Percentiles rank a stretch among this genome's conserved stretches.
phyloP scores from a whole-genome alignment of 2,888 invertebrate species.

The Diarsia rubi region DNA sequence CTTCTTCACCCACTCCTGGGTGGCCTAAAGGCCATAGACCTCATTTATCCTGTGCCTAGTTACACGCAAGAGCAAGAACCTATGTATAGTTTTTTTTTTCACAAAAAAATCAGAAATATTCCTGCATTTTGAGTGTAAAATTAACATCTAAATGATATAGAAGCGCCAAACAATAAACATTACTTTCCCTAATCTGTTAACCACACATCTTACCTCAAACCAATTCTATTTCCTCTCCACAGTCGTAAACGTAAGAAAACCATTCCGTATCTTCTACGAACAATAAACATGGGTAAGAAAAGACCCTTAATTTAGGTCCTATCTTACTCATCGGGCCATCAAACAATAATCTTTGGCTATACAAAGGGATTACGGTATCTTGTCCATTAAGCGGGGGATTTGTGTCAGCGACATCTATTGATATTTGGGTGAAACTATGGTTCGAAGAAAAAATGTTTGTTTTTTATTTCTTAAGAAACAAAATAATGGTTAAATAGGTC shows the following conservation, averaged over 20 bases:
- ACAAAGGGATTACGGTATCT: slow-evolving; percentile 71
- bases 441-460: slow-evolving; percentile 22
- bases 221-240: neutral
- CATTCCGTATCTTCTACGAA: slow-evolving; percentile 30
- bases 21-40: too few relatives aligned
- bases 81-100: too few relatives aligned
- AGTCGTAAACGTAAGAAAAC: slow-evolving; percentile 14
- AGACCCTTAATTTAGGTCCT: slow-evolving; percentile 63
- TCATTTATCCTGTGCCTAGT: too few relatives aligned
- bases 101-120: neutral
- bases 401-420: slow-evolving; percentile 70
- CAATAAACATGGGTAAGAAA: slow-evolving; percentile 52
- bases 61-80: too few relatives aligned
- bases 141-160: neutral
- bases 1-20: too few relatives aligned
- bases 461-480: neutral
- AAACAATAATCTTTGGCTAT: slow-evolving; percentile 71
- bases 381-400: slow-evolving; percentile 74
- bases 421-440: slow-evolving; percentile 37
- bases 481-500: neutral
- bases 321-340: slow-evolving; percentile 72
- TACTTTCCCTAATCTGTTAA: neutral
- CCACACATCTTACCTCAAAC: neutral
- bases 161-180: neutral
- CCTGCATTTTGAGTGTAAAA: neutral